Percentiles rank a stretch among this genome's conserved stretches.
Evolutionary conservation across 2,797 vertebrate genomes (phyloP).

Genomic region (Falco naumanni): DNA sequence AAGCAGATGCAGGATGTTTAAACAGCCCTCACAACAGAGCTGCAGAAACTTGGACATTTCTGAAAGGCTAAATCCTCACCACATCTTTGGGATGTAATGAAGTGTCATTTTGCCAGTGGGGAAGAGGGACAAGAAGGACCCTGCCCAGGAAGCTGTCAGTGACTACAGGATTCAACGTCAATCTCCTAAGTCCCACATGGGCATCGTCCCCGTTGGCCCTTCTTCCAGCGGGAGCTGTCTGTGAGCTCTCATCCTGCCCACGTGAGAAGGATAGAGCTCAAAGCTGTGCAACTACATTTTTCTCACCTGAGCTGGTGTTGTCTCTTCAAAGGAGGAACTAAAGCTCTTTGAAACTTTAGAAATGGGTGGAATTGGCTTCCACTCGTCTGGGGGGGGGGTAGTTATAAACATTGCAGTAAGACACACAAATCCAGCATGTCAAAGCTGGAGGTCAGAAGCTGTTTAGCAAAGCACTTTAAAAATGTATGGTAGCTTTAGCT

Average conservation of each 20-base stretch:
- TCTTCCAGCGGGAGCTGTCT: not conserved
- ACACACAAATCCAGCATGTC: not conserved
- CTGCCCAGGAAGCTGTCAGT: not conserved
- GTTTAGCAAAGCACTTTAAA: not conserved
- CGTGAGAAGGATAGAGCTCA: not conserved
- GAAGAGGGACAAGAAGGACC: not conserved
- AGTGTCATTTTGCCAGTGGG: rapidly evolving
- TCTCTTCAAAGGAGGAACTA: not conserved
- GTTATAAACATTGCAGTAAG: not conserved
- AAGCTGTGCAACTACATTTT: not conserved
- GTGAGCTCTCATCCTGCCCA: not conserved
- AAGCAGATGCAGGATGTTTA: not conserved
- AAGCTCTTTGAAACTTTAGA: not conserved
- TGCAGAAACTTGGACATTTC: not conserved
- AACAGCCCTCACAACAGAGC: not conserved
- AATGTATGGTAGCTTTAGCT: not conserved
- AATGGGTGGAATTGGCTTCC: not conserved
- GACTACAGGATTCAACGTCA: rapidly evolving
- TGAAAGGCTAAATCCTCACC: not conserved
- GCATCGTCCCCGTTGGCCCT: not conserved
- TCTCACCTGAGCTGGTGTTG: not conserved
- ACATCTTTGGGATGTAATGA: not conserved
- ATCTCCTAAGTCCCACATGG: not conserved
- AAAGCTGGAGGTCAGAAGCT: not conserved
- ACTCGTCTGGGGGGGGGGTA: rapidly evolving